Conservation (phyloP, 2,797 vertebrate species). For the Helicolenus hilgendorfi region DNA sequence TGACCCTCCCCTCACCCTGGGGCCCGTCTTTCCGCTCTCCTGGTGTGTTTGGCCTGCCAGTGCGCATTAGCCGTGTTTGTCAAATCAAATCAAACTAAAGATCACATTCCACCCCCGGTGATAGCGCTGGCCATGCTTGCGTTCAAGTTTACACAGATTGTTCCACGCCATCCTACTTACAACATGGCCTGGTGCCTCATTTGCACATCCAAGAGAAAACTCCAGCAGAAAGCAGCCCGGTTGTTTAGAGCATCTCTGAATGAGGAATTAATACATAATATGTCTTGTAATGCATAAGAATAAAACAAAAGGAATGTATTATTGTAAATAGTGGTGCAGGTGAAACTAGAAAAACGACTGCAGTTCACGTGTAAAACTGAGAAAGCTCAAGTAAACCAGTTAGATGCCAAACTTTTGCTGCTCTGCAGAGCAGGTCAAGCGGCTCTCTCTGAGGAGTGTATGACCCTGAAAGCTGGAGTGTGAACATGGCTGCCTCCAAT, state of each 20-base stretch:
- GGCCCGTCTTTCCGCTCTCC: conserved; percentile 74
- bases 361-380: conserved; percentile 13
- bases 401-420: conserved; percentile 39
- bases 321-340: background rate
- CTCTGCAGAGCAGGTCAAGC: conserved; percentile 29
- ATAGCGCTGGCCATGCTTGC: conserved; percentile 53
- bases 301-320: background rate
- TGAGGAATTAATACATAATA: background rate
- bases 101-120: conserved; percentile 61
- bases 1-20: conserved; percentile 66
- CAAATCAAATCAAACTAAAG: conserved; percentile 82
- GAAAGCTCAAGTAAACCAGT: conserved; percentile 8
- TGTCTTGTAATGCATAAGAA: background rate
- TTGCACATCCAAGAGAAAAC: background rate
- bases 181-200: conserved; percentile 12
- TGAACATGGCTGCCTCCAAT: conserved; percentile 51
- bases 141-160: conserved; percentile 38
- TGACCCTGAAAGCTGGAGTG: conserved; percentile 72
- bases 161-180: background rate
- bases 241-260: background rate
- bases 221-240: background rate
- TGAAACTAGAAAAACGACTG: background rate
- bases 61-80: conserved; percentile 72
- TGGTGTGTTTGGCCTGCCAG: conserved; percentile 75
- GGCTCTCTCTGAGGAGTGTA: conserved; percentile 37